A percentile compares a stretch with the other conserved stretches of the same genome.
phyloP scores from a whole-genome alignment of 2,113 vertebrate genomes.

The Dicerorhinus sumatrensis region DNA sequence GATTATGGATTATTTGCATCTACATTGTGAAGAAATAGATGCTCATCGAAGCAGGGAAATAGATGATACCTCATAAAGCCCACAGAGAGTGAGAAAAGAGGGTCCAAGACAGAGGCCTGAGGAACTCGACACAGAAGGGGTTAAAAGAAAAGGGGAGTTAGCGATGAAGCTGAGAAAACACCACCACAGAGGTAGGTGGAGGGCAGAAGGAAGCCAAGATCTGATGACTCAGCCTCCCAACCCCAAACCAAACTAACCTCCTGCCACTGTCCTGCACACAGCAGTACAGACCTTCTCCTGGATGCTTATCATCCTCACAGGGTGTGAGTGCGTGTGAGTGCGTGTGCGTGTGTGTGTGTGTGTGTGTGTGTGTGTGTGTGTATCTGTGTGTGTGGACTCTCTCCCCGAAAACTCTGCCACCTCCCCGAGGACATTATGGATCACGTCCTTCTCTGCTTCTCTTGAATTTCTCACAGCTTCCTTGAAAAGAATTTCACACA shows the following conservation, averaged over 20 bases:
- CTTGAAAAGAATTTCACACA: background rate
- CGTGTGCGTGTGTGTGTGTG: background rate
- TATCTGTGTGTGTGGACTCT: background rate
- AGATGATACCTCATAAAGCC: background rate
- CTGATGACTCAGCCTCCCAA: background rate
- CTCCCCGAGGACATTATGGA: background rate
- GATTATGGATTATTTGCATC: too few relatives aligned
- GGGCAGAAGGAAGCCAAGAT: background rate
- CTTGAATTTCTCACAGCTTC: background rate
- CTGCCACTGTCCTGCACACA: background rate
- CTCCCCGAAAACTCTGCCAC: background rate
- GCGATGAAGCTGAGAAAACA: background rate
- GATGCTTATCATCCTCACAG: rapidly evolving
- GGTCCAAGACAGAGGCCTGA: background rate
- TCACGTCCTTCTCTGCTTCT: background rate
- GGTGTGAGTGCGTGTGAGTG: background rate
- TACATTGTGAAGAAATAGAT: background rate
- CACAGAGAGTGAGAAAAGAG: background rate
- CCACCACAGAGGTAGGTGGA: background rate
- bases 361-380: background rate
- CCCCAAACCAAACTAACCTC: background rate
- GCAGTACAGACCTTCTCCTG: background rate
- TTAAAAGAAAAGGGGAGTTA: background rate
- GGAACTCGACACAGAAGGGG: background rate
- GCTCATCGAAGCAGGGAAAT: background rate